Base-by-base conservation (phyloP, 1,140 invertebrate species). In the Papilio dardanus region DNA sequence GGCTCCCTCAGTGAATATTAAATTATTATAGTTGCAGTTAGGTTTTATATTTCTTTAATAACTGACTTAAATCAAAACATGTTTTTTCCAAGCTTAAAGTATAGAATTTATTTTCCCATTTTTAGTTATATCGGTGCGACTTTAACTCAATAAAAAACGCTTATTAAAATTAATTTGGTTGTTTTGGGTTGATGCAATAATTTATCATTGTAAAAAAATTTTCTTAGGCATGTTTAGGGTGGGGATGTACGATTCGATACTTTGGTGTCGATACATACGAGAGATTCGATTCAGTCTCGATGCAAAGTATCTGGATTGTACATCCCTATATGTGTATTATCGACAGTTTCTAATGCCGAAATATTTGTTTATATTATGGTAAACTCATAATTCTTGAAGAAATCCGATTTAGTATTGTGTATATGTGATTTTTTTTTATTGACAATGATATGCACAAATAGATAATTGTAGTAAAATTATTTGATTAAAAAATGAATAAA, bases 151-250 rank as follows among this genome's bases (percentile, higher is more conserved):
- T 73, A 31, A 46, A 28, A 37, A 12, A 73, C 71, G 71, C 71
- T 76, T 84, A 77, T 76, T 80, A 76, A 62, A 74, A 75, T 71
- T 40, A 69, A 14, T 71, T 71, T 16, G 21, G 10, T 35, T 73
- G 31, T 33, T 69, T 69, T 73, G 71, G 71, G 71, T 33, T 35
- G 71, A 73, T 73, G 71, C 71, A 73, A 73, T 73, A 73, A 73
- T 58, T 19, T 54, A 58, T 54, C 31, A n/a, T 40, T 69, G 67
- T 69, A 69, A 19, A 37, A 69, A 24, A 73, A 37, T 58, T 28
- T 62, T 3, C 24, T 16, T 62, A 28, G 54, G 54, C 24, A 62
- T 62, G 24, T 28, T 62, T 28, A 8, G 14, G 54, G 2, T 30
- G 30, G 19, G n/a, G 46, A 50, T 62, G 54, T 19, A 5, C n/a